Evolutionary conservation across 2,797 vertebrate genomes (phyloP).

Genomic region (Lophotriccus pileatus): DNA sequence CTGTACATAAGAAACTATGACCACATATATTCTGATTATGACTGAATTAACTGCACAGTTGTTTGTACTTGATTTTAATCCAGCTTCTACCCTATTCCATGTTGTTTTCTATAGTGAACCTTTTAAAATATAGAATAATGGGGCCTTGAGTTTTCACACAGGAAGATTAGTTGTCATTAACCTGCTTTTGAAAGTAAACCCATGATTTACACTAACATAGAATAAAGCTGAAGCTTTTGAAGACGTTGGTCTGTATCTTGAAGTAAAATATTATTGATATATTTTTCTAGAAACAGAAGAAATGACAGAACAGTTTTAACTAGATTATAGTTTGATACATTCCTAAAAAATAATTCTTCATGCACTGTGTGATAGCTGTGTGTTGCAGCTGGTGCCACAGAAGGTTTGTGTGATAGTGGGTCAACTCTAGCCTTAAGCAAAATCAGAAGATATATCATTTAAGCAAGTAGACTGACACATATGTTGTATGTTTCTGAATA

Average conservation of each 20-base stretch:
- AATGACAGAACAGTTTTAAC: not conserved
- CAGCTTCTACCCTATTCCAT: not conserved
- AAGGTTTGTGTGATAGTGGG: not conserved
- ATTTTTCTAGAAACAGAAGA: not conserved
- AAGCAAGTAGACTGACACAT: not conserved
- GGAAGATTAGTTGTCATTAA: not conserved
- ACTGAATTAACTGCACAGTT: not conserved
- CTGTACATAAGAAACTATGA: not conserved
- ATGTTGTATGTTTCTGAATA: not conserved
- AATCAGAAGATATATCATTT: not conserved
- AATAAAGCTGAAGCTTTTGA: not conserved
- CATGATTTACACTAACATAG: not conserved
- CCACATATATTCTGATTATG: not conserved
- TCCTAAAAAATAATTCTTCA: not conserved
- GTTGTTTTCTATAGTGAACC: not conserved
- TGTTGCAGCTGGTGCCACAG: not conserved
- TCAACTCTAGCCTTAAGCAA: not conserved
- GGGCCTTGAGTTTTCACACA: not conserved
- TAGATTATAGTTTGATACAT: not conserved
- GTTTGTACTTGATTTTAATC: not conserved
- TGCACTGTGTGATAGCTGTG: not conserved
- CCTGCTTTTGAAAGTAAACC: not conserved
- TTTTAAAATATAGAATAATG: not conserved
- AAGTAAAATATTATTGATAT: not conserved
- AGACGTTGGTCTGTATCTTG: not conserved